Evolutionary conservation across 2,113 vertebrate genomes (phyloP), one percentile per base, ranked within the genome.

Genomic region (Microtus oregoni): DNA sequence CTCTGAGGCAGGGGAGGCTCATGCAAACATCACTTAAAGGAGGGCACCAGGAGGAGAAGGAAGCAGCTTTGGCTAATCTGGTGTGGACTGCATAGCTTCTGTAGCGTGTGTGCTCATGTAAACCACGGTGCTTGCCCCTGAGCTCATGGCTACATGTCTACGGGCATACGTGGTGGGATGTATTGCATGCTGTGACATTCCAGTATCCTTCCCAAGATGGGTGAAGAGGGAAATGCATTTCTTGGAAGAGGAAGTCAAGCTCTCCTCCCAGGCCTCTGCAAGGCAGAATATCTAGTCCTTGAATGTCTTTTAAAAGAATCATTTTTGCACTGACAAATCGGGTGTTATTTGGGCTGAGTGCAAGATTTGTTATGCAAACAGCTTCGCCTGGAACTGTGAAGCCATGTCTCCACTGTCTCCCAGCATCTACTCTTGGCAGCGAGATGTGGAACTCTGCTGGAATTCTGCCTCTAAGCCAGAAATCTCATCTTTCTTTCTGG

Each of bases 381-480:
- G 7, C 22, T 38, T 6, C 55, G 58, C 20, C 73, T 19, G 28
- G 75, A 35, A 7, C 75, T 9, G 30, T 10, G 26, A 32, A 19
- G 20, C 20, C 0, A 0, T 0, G 2, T 30, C 41, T 63, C 68
- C 13, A 0, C 14, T 1, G 8, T 70, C 63, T 44, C 79, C 65
- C 4, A 1, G 22, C n/a, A 4, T 50, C 70, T 1, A 58, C 44
- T 3, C 1, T 0, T 9, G 35, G 35, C 68, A 12, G 4, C 0
- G 19, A 76, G 75, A 65, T 26, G 63, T 1, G 17, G 1, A 19
- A 24, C 0, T 13, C 55, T 6, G 5, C 30, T 47, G 2, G 47
- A 22, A 26, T 8, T 67, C 38, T 15, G 50, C 26, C 63, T 20
- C 76, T 32, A 35, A 10, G 47, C 6, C 2, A 19, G 26, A 68